These are phyloP conservation scores for Philypnodon macrostomus DNA, from an alignment of 2,797 vertebrate species.

Conservation along the genomic window DNA sequence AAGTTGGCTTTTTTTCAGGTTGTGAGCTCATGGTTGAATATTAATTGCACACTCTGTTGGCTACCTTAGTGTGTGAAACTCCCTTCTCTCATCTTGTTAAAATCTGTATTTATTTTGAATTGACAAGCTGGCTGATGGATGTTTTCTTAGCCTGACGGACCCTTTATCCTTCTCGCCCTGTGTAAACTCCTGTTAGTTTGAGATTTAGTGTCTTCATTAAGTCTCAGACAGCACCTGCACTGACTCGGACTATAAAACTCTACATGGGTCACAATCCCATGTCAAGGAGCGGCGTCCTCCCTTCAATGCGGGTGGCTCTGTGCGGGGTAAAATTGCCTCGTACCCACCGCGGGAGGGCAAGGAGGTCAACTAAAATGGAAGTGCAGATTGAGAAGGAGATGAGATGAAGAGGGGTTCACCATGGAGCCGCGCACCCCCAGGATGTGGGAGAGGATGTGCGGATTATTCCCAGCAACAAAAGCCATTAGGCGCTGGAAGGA, in stretches of 20 bases:
- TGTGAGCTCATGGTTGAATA: conserved; percentile 74
- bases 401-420: conserved; percentile 56
- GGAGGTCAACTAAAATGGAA: conserved; percentile 61
- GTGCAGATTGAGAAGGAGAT: conserved; percentile 68
- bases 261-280: conserved; percentile 50
- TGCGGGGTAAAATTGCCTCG: conserved; percentile 41
- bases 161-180: conserved; percentile 47
- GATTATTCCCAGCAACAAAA: conserved; percentile 85
- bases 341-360: conserved; percentile 47
- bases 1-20: conserved; percentile 58
- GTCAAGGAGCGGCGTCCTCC: conserved; percentile 47
- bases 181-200: conserved; percentile 48
- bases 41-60: conserved; percentile 54
- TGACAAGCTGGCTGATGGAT: conserved; percentile 52
- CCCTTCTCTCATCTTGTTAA: conserved; percentile 32
- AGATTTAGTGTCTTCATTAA: conserved; percentile 67
- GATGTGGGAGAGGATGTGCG: conserved; percentile 86
- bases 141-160: conserved; percentile 58
- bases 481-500: conserved; percentile 82
- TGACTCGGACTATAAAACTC: conserved; percentile 54
- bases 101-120: conserved; percentile 60
- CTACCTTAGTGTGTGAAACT: conserved; percentile 19
- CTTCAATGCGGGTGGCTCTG: conserved; percentile 55
- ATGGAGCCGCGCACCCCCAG: conserved; percentile 72
- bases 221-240: conserved; percentile 62